Conservation (phyloP, 2,888 invertebrate species). For the Lysandra bellargus region DNA sequence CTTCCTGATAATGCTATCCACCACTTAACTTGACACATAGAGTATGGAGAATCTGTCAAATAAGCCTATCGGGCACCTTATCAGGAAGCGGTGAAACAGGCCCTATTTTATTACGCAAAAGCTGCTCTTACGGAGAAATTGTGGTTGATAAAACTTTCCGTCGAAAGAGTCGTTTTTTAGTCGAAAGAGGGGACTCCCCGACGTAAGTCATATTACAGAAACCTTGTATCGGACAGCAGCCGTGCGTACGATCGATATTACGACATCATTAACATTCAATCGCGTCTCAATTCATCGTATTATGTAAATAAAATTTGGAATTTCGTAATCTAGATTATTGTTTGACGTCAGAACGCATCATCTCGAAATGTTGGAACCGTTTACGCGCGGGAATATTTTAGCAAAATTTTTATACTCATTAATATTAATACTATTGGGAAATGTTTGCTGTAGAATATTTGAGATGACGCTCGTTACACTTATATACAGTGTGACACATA, state of each 20-base stretch:
- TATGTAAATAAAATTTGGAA: background rate
- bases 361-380: background rate
- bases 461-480: background rate
- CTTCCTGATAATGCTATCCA: too few species aligned
- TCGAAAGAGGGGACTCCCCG: background rate
- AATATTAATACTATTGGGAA: constrained; percentile 8
- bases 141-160: constrained; percentile 3
- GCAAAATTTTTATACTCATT: background rate
- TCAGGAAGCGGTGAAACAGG: too few species aligned
- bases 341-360: constrained; percentile 9
- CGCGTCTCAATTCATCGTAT: background rate
- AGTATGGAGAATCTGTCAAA: too few species aligned
- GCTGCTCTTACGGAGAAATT: background rate
- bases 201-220: background rate
- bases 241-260: background rate
- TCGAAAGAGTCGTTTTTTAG: background rate
- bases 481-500: background rate
- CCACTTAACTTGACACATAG: too few species aligned
- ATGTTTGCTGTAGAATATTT: constrained; percentile 5
- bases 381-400: background rate
- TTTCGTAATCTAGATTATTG: background rate
- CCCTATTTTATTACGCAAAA: background rate
- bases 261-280: background rate
- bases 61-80: too few species aligned
- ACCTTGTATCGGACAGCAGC: background rate